A percentile compares a stretch with the other conserved stretches of the same genome.
These are phyloP conservation scores for Choloepus hoffmanni DNA, from an alignment of 2,113 vertebrate species.

Conservation along the genomic window DNA sequence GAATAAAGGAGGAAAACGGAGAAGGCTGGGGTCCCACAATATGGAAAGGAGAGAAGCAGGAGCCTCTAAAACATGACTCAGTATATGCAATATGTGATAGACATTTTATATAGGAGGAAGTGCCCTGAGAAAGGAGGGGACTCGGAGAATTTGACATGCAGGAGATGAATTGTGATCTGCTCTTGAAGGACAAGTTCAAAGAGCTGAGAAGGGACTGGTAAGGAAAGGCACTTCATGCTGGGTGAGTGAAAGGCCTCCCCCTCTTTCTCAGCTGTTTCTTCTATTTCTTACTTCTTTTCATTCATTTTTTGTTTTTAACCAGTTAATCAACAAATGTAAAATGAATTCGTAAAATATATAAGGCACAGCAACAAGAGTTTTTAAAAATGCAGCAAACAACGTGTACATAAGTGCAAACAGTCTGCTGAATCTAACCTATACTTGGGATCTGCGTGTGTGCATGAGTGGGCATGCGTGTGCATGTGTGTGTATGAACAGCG, in stretches of 20 bases:
- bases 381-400: neutral
- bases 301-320: neutral
- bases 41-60: neutral
- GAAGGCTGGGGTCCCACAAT: neutral
- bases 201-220: neutral
- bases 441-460: too few relatives aligned
- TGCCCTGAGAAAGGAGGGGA: too few relatives aligned
- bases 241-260: neutral
- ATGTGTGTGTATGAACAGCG: neutral
- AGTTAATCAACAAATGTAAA: neutral
- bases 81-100: neutral
- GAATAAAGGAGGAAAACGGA: neutral
- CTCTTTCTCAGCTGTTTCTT: neutral
- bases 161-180: neutral
- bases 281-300: neutral
- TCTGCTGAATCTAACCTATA: neutral
- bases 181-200: neutral
- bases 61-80: neutral
- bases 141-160: neutral
- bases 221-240: neutral
- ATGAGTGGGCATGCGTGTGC: too few relatives aligned
- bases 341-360: neutral
- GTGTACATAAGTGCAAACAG: neutral
- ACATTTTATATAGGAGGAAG: neutral
- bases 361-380: neutral